A percentile compares a stretch with the other conserved stretches of the same genome.
phyloP scores from a whole-genome alignment of 2,888 invertebrate genomes.

The Arge pagana region DNA sequence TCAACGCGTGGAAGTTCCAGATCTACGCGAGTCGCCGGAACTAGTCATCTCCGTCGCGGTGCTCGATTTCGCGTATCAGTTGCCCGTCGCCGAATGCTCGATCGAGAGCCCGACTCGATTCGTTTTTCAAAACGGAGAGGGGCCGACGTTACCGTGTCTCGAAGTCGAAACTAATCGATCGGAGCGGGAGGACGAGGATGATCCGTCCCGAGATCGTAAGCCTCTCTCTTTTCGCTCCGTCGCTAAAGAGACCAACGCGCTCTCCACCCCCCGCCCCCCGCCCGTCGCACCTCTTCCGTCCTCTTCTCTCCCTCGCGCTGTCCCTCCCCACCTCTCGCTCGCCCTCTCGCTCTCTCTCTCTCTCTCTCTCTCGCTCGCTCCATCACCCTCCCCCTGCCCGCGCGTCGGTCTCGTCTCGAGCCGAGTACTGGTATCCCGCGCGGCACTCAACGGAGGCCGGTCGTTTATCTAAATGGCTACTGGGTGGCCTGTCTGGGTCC shows the following conservation, averaged over 20 bases:
- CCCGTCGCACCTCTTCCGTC: conserved; percentile 26
- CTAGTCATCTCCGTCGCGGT: too few relatives aligned
- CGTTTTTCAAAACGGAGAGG: too few relatives aligned
- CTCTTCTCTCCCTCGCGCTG: conserved; percentile 29
- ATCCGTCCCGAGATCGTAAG: conserved; percentile 20
- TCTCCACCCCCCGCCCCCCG: conserved; percentile 36
- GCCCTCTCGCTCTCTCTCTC: conserved; percentile 30
- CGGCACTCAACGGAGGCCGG: conserved; percentile 51
- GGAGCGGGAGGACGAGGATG: conserved; percentile 20
- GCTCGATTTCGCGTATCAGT: too few relatives aligned
- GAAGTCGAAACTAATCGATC: conserved; percentile 24
- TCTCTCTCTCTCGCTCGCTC: conserved; percentile 16
- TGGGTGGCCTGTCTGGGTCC: conserved; percentile 47
- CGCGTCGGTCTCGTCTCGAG: conserved; percentile 20
- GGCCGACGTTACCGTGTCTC: too few relatives aligned
- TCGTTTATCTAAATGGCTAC: conserved; percentile 57
- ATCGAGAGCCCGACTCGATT: too few relatives aligned
- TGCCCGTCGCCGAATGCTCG: too few relatives aligned
- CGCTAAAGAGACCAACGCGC: conserved; percentile 41
- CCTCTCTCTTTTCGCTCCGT: conserved; percentile 44
- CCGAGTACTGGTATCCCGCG: conserved; percentile 42
- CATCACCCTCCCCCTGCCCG: conserved; percentile 43
- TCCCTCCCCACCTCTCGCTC: conserved; percentile 22
- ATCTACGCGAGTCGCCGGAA: too few relatives aligned
- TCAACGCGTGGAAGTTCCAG: too few relatives aligned